Conservation (phyloP, 1,140 invertebrate species). For the Hyposmocoma kahamanoa region DNA sequence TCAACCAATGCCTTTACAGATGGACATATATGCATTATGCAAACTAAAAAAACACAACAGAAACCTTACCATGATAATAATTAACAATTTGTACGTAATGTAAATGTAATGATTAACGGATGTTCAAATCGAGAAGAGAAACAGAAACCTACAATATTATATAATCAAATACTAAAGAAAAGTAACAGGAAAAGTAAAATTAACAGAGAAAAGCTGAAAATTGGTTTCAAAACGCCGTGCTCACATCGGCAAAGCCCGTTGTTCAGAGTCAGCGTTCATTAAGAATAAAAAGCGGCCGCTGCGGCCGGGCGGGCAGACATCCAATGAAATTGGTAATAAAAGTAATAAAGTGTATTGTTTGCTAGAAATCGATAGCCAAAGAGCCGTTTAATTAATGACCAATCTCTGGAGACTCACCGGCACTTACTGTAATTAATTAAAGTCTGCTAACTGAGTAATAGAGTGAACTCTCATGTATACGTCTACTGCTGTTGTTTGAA, state of each 20-base stretch:
- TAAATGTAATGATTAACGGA: background rate
- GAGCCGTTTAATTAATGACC: constrained; percentile 63
- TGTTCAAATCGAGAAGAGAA: background rate
- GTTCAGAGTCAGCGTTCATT: constrained; percentile 16
- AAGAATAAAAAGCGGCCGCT: constrained; percentile 35
- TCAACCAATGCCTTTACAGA: too few relatives aligned
- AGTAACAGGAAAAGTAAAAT: background rate
- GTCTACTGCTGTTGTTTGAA: constrained; percentile 45
- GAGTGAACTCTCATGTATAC: constrained; percentile 42
- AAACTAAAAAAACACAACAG: too few relatives aligned
- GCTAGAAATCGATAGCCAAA: constrained; percentile 54
- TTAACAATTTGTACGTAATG: too few relatives aligned
- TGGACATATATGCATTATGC: too few relatives aligned
- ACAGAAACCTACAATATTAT: background rate
- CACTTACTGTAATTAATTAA: constrained; percentile 68
- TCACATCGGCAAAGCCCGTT: background rate
- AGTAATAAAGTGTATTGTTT: constrained; percentile 63
- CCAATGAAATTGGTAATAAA: constrained; percentile 46
- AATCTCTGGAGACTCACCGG: constrained; percentile 60
- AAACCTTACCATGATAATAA: too few relatives aligned
- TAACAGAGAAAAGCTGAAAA: background rate
- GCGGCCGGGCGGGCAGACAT: constrained; percentile 26
- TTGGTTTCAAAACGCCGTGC: background rate
- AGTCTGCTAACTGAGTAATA: constrained; percentile 42
- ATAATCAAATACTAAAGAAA: background rate